Evolutionary conservation across 2,888 invertebrate species (phyloP).

Genomic region (Meliscaeva auricollis): DNA sequence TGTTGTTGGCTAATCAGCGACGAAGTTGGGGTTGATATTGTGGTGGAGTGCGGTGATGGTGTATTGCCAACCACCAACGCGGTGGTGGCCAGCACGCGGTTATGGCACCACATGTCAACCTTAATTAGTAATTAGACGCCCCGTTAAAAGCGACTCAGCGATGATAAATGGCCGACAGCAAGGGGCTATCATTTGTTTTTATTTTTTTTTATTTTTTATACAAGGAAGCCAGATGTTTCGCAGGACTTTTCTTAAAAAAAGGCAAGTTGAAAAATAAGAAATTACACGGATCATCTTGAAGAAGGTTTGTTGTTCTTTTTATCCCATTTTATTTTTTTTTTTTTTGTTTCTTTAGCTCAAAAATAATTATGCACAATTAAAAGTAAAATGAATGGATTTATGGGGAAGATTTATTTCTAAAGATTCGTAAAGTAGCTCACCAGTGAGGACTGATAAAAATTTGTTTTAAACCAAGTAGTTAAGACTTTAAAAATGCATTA

Average conservation of each 20-base stretch:
- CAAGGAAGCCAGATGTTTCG: slow-evolving; percentile 38
- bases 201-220: slow-evolving; percentile 10
- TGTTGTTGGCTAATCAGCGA: slow-evolving; percentile 61
- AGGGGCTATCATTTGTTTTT: slow-evolving; percentile 58
- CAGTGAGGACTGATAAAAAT: too few relatives aligned
- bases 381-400: not conserved
- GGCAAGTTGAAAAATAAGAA: slow-evolving; percentile 29
- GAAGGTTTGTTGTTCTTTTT: too few relatives aligned
- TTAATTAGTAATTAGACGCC: slow-evolving; percentile 79
- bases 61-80: slow-evolving; percentile 35
- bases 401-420: too few relatives aligned
- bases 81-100: slow-evolving; percentile 76
- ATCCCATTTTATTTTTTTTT: too few relatives aligned
- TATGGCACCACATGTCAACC: slow-evolving; percentile 81
- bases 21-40: slow-evolving; percentile 46
- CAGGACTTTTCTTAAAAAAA: slow-evolving; percentile 27
- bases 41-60: slow-evolving; percentile 22
- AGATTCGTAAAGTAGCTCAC: too few relatives aligned
- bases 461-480: too few relatives aligned
- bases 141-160: slow-evolving; percentile 77
- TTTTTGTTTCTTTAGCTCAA: too few relatives aligned
- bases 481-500: too few relatives aligned
- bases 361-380: slow-evolving; percentile 43
- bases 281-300: slow-evolving; percentile 66
- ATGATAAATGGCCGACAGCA: slow-evolving; percentile 79